These are phyloP conservation scores for Pocillopora grandis DNA, from an alignment of 92 coral and sea anemone species.

Conservation along the genomic window DNA sequence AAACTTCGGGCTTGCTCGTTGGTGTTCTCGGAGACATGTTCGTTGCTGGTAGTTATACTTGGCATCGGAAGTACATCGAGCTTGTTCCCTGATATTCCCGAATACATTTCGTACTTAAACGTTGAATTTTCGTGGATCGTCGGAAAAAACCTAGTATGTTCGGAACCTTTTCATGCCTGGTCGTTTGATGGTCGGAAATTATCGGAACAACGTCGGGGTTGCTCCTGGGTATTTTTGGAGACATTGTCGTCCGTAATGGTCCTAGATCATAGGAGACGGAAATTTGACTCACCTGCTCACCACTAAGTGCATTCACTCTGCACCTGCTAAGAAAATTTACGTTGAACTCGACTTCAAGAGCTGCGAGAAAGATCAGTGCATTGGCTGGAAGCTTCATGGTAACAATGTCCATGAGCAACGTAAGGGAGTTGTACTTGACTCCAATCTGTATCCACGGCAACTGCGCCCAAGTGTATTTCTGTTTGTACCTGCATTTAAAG, in stretches of 20 bases:
- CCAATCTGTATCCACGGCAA: conserved; percentile 99
- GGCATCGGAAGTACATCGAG: too few species aligned
- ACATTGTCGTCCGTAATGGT: neutral
- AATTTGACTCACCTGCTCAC: conserved; percentile 74
- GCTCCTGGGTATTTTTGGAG: neutral
- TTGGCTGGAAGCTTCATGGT: conserved; percentile 94
- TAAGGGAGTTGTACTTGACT: conserved; percentile 80
- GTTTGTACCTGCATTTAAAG: conserved; percentile 75
- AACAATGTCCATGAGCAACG: conserved; percentile 87
- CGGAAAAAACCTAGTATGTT: neutral
- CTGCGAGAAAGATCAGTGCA: conserved; percentile 90
- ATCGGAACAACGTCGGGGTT: neutral
- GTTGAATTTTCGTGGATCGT: neutral
- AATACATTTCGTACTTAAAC: too few species aligned
- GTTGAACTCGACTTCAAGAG: conserved; percentile 83
- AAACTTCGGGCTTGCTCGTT: neutral
- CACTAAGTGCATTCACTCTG: conserved; percentile 88
- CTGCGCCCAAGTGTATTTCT: conserved; percentile 98
- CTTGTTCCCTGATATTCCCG: too few species aligned
- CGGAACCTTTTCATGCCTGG: neutral
- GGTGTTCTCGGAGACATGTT: neutral
- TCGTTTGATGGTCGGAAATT: neutral
- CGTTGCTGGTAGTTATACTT: neutral
- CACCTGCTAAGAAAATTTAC: conserved; percentile 89
- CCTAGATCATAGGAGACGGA: neutral